Percentiles rank a stretch among this genome's conserved stretches.
phyloP scores from a whole-genome alignment of 2,113 vertebrate genomes.

The Bucco capensis region DNA sequence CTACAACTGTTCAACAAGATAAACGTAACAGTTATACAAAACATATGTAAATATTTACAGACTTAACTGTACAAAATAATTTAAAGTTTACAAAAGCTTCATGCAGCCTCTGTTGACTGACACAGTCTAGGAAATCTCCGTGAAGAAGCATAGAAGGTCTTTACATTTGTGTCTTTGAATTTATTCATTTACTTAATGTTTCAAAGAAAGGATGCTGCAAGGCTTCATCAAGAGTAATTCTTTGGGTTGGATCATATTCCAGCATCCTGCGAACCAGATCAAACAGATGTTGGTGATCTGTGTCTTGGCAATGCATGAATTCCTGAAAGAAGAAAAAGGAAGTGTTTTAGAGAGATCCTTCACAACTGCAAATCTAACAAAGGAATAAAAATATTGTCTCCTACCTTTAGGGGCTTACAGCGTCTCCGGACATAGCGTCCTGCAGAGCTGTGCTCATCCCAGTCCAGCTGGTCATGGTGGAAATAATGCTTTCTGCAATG shows the following conservation, averaged over 20 bases:
- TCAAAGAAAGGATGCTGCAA: constrained; percentile 89
- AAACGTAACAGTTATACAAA: constrained; percentile 73
- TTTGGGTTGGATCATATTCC: constrained; percentile 87
- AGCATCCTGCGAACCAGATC: constrained; percentile 92
- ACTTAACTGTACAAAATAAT: constrained; percentile 80
- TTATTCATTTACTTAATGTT: constrained; percentile 69
- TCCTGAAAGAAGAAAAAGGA: constrained; percentile 69
- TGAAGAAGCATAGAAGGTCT: constrained; percentile 74
- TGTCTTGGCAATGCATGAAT: constrained; percentile 85
- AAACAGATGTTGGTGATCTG: constrained; percentile 87
- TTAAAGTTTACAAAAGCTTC: constrained; percentile 79
- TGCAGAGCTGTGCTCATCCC: constrained; percentile 87
- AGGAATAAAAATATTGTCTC: background rate
- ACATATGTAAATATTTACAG: constrained; percentile 74
- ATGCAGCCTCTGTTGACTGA: constrained; percentile 82
- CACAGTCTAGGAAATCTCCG: constrained; percentile 86
- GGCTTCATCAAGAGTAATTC: constrained; percentile 90
- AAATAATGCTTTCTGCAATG: constrained; percentile 85
- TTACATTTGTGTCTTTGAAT: constrained; percentile 15
- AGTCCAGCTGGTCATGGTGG: constrained; percentile 85
- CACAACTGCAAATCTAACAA: background rate
- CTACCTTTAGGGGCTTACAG: constrained; percentile 92
- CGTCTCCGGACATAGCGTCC: constrained; percentile 89
- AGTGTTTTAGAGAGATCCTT: background rate
- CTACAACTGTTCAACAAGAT: constrained; percentile 68